Evolutionary conservation across 2,888 invertebrate genomes (phyloP).

Genomic region (Amphipyra berbera): DNA sequence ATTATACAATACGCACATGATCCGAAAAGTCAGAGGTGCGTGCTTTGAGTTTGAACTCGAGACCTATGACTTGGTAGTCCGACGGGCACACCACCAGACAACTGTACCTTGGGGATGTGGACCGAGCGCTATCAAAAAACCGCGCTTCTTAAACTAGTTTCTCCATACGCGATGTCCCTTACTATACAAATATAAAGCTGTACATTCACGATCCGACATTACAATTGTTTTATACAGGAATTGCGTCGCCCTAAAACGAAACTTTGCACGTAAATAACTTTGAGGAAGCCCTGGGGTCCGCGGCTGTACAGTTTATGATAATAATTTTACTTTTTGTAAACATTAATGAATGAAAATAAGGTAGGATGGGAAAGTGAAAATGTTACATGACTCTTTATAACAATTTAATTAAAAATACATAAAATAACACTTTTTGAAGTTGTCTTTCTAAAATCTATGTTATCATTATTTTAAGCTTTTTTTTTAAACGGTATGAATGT

Average conservation of each 20-base stretch:
- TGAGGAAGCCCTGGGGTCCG: slow-evolving; percentile 53
- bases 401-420: neutral
- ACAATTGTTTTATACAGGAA: slow-evolving; percentile 58
- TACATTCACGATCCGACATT: slow-evolving; percentile 46
- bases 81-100: too few species aligned
- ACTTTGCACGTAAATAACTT: slow-evolving; percentile 61
- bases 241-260: slow-evolving; percentile 51
- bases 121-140: neutral
- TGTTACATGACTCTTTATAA: slow-evolving; percentile 19
- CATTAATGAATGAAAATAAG: slow-evolving; percentile 54
- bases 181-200: slow-evolving; percentile 41
- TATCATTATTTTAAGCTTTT: too few species aligned
- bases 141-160: neutral
- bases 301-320: slow-evolving; percentile 51
- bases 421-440: too few species aligned
- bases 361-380: slow-evolving; percentile 38
- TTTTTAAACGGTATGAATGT: too few species aligned
- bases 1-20: too few species aligned
- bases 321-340: slow-evolving; percentile 58
- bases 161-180: slow-evolving; percentile 14
- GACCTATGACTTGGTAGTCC: too few species aligned
- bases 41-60: too few species aligned
- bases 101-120: too few species aligned
- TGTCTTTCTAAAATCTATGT: too few species aligned
- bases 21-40: too few species aligned